Conservation (phyloP, 2,113 vertebrate species). For the Tor tambroides region DNA sequence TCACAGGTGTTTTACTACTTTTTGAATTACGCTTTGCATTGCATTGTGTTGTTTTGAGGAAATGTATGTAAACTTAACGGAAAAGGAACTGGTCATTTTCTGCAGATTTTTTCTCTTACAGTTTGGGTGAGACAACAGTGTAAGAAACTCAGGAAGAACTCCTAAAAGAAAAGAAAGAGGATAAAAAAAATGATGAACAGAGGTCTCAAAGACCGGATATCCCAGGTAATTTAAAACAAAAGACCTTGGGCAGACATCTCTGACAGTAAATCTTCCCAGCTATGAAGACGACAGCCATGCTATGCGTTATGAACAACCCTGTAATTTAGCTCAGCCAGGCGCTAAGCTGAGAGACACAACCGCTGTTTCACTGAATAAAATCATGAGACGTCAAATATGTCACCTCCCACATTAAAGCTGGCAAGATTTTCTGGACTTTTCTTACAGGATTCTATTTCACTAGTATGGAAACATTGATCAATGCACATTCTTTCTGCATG, state of each 20-base stretch:
- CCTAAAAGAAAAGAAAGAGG: not conserved
- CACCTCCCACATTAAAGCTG: conserved; percentile 6
- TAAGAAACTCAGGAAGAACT: conserved; percentile 17
- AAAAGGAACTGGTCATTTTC: not conserved
- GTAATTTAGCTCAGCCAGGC: conserved; percentile 58
- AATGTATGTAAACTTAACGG: not conserved
- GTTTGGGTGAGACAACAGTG: conserved; percentile 20
- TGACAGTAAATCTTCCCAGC: conserved; percentile 60
- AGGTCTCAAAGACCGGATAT: conserved; percentile 53
- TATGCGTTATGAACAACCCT: conserved; percentile 50
- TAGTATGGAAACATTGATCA: not conserved
- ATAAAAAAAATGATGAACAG: conserved; percentile 26
- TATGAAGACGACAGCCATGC: conserved; percentile 53
- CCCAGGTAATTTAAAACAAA: conserved; percentile 60
- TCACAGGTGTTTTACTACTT: too few relatives aligned
- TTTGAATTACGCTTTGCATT: too few relatives aligned
- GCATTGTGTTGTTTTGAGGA: too few relatives aligned
- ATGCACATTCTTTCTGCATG: not conserved
- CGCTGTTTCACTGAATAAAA: conserved; percentile 29
- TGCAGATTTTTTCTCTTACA: not conserved
- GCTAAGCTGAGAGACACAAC: conserved; percentile 9
- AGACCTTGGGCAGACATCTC: conserved; percentile 59
- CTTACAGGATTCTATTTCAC: not conserved
- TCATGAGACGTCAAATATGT: not conserved
- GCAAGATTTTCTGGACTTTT: not conserved